Base-by-base conservation (phyloP, 2,888 invertebrate species). In the Drosophila trichaetosa region DNA sequence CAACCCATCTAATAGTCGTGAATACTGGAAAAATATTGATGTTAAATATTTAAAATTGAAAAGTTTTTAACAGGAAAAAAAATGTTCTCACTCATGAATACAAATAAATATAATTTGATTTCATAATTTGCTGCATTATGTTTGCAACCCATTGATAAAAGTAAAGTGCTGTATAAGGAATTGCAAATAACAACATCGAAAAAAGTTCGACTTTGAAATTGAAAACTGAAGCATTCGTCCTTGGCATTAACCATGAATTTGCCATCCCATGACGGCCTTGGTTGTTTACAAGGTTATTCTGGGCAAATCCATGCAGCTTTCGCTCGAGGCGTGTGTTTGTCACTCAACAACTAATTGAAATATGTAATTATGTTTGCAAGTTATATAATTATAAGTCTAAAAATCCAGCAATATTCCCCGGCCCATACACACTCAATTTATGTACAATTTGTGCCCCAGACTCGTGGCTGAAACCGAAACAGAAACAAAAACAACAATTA, bases 331-430 rank as follows among this genome's bases (percentile, higher is more conserved):
- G 53, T 21, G 29, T 29, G 21, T 42, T 48, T 73, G 56, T 65
- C 59, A 56, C 54, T 46, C 60, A 56, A 58, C 40, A 53, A 54
- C 61, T 42, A 77, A 71, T 83, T 81, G 84, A 81, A 68, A 78
- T 69, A 82, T 84, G 64, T 73, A 82, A 84, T 70, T 84, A 75
- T 82, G 75, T 84, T 82, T 84, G 75, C 72, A 82, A 82, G 8
- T 8, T 24, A 46, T 16, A 46, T 46, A 24, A 24, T 46, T 24
- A 24, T 8, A 16, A 1, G 46, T 24, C 24, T 4, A 24, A 24
- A 16, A 46, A 16, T 16, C 8, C 46, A 16, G 16, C 24, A 24
- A 40, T 46, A 70, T 33, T 27, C 38, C 36, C 5, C n/a, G 48
- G 21, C 6, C 53, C 67, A 36, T 3, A 18, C 52, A 57, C 42